Evolutionary conservation across 2,113 vertebrate genomes (phyloP).

Genomic region (Balaeniceps rex): DNA sequence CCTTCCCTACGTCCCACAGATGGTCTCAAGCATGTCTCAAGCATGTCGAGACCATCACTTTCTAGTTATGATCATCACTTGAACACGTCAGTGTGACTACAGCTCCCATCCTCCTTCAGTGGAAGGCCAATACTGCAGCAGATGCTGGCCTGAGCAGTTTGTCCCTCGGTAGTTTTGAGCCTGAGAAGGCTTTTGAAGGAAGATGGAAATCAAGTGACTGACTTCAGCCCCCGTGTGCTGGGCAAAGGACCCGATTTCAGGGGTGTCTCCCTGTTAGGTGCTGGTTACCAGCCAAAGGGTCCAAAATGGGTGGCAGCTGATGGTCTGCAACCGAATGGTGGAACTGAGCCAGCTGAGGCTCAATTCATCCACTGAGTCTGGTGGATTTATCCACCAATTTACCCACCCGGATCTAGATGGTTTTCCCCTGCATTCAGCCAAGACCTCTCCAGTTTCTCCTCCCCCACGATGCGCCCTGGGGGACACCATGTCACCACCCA

Average conservation of each 20-base stretch:
- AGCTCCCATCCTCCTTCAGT: background rate
- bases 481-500: background rate
- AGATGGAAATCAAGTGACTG: background rate
- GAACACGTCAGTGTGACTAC: background rate
- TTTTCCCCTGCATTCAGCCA: background rate
- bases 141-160: background rate
- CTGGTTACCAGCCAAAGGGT: background rate
- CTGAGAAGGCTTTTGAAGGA: background rate
- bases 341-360: background rate
- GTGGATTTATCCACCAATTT: background rate
- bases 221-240: background rate
- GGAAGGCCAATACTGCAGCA: background rate
- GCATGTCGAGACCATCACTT: background rate
- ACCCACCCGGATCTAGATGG: background rate
- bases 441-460: background rate
- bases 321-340: background rate
- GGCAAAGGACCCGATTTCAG: background rate
- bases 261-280: background rate
- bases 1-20: background rate
- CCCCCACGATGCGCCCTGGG: accelerated
- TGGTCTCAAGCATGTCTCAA: background rate
- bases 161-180: background rate
- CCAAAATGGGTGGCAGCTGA: background rate
- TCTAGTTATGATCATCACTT: background rate
- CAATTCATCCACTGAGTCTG: background rate